Conservation (phyloP, 2,113 vertebrate genomes). For the Microcebus tavaratra region DNA sequence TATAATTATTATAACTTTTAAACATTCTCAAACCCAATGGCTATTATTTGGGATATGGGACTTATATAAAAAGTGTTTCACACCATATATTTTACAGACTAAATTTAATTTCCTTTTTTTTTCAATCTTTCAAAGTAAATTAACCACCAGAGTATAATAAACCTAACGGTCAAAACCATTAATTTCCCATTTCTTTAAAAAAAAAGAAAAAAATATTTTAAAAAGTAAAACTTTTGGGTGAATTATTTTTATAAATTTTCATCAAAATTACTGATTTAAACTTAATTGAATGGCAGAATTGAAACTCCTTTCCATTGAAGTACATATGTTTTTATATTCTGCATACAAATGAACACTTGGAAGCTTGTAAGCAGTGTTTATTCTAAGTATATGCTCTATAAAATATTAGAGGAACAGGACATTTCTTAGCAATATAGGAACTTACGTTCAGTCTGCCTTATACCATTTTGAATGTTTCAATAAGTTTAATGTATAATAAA, state of each 20-base stretch:
- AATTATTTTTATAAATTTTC: conserved; percentile 68
- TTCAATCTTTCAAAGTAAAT: conserved; percentile 73
- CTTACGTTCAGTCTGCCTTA: conserved; percentile 58
- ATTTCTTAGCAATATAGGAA: conserved; percentile 71
- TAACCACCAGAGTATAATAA: conserved; percentile 36
- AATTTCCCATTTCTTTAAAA: conserved; percentile 13
- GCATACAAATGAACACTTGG: conserved; percentile 63
- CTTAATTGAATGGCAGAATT: conserved; percentile 68
- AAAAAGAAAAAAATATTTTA: conserved; percentile 30
- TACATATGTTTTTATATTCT: conserved; percentile 44
- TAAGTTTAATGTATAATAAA: conserved; percentile 71
- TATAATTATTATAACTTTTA: not conserved
- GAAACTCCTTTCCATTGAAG: conserved; percentile 59
- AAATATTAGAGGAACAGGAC: conserved; percentile 66
- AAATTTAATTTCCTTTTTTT: conserved; percentile 36
- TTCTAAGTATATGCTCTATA: conserved; percentile 61
- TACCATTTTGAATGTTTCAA: conserved; percentile 58
- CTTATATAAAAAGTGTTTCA: conserved; percentile 31
- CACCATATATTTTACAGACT: conserved; percentile 49
- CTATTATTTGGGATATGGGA: not conserved
- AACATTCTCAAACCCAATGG: not conserved
- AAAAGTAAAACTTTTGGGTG: not conserved
- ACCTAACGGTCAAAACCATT: not conserved
- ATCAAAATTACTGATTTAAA: conserved; percentile 43
- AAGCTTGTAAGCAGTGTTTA: conserved; percentile 64